Evolutionary conservation across 2,113 vertebrate genomes (phyloP).

Genomic region (Eleginops maclovinus): DNA sequence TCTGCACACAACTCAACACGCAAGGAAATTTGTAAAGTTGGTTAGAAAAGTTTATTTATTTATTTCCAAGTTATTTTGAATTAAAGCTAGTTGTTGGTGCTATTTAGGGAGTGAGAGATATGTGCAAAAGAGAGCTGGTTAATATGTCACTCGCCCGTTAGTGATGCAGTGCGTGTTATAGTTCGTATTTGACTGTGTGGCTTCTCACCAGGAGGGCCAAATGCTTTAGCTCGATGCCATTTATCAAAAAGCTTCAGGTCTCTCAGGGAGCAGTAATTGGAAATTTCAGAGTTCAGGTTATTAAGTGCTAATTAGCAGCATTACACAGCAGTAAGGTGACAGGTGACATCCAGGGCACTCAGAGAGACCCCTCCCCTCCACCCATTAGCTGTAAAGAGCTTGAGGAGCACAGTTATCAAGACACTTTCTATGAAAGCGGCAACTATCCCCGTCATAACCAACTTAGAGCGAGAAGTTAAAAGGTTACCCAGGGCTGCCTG

Average conservation of each 20-base stretch:
- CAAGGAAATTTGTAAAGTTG: conserved; percentile 22
- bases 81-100: conserved; percentile 2
- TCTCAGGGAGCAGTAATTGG: conserved; percentile 66
- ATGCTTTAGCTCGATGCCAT: conserved; percentile 42
- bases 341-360: conserved; percentile 54
- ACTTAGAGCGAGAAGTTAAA: conserved; percentile 67
- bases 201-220: conserved; percentile 30
- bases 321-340: conserved; percentile 67
- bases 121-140: conserved; percentile 2
- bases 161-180: conserved; percentile 6
- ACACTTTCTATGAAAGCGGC: conserved; percentile 42
- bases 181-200: conserved; percentile 8
- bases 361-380: conserved; percentile 27
- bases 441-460: conserved; percentile 38
- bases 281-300: conserved; percentile 67
- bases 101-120: neutral
- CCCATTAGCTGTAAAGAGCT: conserved; percentile 33
- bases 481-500: conserved; percentile 62
- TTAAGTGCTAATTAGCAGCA: conserved; percentile 69
- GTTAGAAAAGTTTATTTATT: neutral
- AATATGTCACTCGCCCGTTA: conserved; percentile 22
- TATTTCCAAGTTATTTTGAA: conserved; percentile 22
- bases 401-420: conserved; percentile 44
- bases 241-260: conserved; percentile 57
- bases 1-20: conserved; percentile 55